Evolutionary conservation across 2,888 invertebrate species (phyloP).

Genomic region (Timema podura): DNA sequence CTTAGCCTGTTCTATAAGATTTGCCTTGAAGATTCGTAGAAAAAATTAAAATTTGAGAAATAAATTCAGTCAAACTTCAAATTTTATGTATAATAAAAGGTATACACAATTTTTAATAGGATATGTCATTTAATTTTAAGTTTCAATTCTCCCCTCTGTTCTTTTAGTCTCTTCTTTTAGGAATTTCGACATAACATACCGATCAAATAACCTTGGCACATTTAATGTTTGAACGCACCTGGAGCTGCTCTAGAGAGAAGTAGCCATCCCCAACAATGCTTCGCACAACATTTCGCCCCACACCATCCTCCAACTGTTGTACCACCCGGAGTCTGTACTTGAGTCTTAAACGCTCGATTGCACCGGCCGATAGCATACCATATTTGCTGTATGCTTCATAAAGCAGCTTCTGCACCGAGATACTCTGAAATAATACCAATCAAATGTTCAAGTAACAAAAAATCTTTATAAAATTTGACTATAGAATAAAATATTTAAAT

Average conservation of each 20-base stretch:
- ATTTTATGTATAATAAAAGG: too few species aligned
- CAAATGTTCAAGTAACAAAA: too few species aligned
- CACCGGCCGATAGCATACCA: constrained; percentile 74
- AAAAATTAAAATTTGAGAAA: too few species aligned
- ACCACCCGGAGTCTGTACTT: constrained; percentile 91
- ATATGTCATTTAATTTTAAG: too few species aligned
- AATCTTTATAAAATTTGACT: too few species aligned
- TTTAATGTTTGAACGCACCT: constrained; percentile 47
- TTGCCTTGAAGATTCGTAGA: too few species aligned
- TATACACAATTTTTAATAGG: too few species aligned
- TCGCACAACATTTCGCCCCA: constrained; percentile 82
- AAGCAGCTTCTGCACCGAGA: constrained; percentile 76
- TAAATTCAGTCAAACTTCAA: too few species aligned
- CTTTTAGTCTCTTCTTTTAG: background rate
- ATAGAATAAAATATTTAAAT: constrained; percentile 33
- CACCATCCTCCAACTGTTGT: constrained; percentile 85
- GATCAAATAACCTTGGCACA: background rate
- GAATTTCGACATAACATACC: background rate
- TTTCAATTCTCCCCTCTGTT: too few species aligned
- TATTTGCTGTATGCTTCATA: constrained; percentile 82
- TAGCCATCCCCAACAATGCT: constrained; percentile 70
- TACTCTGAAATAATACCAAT: too few species aligned
- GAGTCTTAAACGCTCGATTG: constrained; percentile 84
- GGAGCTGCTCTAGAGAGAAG: constrained; percentile 61
- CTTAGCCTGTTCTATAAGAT: too few species aligned